Evolutionary conservation across 1,140 invertebrate genomes (phyloP).

Genomic region (Meloidogyne chitwoodi): DNA sequence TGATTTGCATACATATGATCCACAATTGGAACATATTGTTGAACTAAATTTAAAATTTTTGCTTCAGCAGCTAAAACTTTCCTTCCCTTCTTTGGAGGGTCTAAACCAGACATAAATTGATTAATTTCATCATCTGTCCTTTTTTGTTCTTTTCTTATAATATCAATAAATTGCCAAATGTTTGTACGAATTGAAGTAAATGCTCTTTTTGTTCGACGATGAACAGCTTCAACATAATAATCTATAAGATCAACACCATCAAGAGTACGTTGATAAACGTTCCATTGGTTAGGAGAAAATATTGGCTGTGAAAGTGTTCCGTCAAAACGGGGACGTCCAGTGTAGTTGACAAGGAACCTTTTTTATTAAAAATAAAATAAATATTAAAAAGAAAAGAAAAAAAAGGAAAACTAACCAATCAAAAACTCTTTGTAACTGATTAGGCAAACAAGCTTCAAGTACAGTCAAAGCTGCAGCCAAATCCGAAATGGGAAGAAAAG

Average conservation of each 20-base stretch:
- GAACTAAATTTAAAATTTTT: conserved; percentile 1
- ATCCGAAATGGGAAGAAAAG: not conserved
- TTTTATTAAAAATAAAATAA: not conserved
- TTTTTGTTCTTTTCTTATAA: conserved; percentile 6
- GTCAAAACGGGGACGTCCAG: conserved; percentile 13
- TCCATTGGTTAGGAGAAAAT: conserved; percentile 12
- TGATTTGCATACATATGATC: conserved; percentile 4
- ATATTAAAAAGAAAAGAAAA: not conserved
- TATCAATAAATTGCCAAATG: conserved; percentile 1
- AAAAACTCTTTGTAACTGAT: conserved; percentile 1
- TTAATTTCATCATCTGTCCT: conserved; percentile 1
- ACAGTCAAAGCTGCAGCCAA: conserved; percentile 2
- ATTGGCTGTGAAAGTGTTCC: conserved; percentile 2
- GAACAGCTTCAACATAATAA: not conserved
- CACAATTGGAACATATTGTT: not conserved
- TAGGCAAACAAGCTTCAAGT: conserved; percentile 1
- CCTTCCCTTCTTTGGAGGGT: not conserved
- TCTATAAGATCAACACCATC: not conserved
- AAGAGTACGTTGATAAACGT: conserved; percentile 1
- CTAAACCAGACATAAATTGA: conserved; percentile 1
- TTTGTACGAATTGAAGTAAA: not conserved
- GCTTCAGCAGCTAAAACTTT: not conserved
- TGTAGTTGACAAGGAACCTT: conserved; percentile 11
- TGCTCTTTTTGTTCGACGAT: not conserved
- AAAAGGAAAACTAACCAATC: conserved; percentile 2